phyloP scores from a whole-genome alignment of 1,140 invertebrate species.

The Zaprionus davidi region DNA sequence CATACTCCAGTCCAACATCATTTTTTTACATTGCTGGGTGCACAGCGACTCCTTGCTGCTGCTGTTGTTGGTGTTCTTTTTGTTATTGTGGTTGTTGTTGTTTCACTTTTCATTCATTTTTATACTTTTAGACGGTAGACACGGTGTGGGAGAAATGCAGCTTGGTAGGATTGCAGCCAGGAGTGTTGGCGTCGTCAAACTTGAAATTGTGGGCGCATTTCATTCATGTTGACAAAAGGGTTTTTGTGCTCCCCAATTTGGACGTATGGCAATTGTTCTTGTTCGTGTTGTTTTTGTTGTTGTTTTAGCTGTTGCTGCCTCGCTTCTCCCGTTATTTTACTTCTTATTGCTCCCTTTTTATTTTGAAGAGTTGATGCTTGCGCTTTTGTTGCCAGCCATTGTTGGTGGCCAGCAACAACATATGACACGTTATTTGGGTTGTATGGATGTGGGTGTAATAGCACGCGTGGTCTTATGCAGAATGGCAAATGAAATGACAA shows the following conservation, averaged over 20 bases:
- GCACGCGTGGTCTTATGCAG: not conserved
- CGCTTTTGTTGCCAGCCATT: slow-evolving; percentile 72
- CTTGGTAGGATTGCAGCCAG: not conserved
- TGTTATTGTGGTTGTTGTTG: slow-evolving; percentile 46
- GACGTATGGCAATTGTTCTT: slow-evolving; percentile 33
- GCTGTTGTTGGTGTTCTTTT: slow-evolving; percentile 55
- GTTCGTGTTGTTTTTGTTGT: slow-evolving; percentile 36
- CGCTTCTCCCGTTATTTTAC: not conserved
- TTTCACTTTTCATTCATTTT: slow-evolving; percentile 77
- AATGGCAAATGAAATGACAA: slow-evolving; percentile 40
- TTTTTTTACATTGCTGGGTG: slow-evolving; percentile 36
- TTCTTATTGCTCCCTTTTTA: slow-evolving; percentile 56
- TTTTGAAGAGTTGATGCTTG: slow-evolving; percentile 75
- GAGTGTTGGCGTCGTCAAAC: slow-evolving; percentile 57
- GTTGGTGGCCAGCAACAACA: slow-evolving; percentile 58
- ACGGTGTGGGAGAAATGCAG: not conserved
- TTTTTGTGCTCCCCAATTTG: slow-evolving; percentile 72
- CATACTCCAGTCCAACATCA: slow-evolving; percentile 24
- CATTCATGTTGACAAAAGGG: slow-evolving; percentile 81
- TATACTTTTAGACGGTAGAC: slow-evolving; percentile 60
- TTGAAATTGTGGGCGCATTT: slow-evolving; percentile 80
- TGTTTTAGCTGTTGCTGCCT: not conserved
- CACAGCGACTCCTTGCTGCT: slow-evolving; percentile 22
- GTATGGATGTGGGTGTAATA: not conserved
- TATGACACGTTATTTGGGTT: slow-evolving; percentile 55